phyloP scores from a whole-genome alignment of 2,113 vertebrate genomes.

The Amblyopsis rosae region DNA sequence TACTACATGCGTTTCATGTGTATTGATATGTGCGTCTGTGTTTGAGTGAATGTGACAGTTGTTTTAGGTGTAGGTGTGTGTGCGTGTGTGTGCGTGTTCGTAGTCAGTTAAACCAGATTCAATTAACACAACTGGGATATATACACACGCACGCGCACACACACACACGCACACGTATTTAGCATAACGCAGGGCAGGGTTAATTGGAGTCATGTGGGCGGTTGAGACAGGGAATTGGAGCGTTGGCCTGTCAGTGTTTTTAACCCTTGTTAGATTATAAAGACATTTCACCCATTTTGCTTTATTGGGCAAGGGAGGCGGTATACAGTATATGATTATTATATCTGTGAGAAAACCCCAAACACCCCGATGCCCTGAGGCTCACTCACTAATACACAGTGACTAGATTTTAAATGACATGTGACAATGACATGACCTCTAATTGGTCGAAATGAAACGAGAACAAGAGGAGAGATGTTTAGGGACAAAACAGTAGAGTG shows the following conservation, averaged over 20 bases:
- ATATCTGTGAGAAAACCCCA: constrained; percentile 28
- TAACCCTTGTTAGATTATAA: constrained; percentile 53
- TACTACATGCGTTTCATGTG: constrained; percentile 2
- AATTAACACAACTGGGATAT: constrained; percentile 66
- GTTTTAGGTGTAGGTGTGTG: constrained; percentile 11
- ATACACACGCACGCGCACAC: constrained; percentile 11
- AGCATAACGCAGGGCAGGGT: constrained; percentile 58
- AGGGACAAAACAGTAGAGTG: constrained; percentile 46
- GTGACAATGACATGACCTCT: constrained; percentile 3
- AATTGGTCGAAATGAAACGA: constrained; percentile 49
- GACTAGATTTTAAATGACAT: constrained; percentile 32
- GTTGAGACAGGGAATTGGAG: constrained; percentile 36
- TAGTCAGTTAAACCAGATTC: constrained; percentile 60
- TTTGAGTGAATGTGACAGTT: neutral
- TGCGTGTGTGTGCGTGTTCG: constrained; percentile 27
- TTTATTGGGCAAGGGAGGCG: constrained; percentile 30
- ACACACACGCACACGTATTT: constrained; percentile 22
- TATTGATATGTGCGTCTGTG: constrained; percentile 15
- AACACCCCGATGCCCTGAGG: constrained; percentile 30
- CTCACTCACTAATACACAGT: constrained; percentile 34
- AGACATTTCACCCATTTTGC: constrained; percentile 54
- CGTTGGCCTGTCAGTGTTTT: neutral
- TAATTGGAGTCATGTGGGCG: constrained; percentile 69
- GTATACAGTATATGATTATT: constrained; percentile 34
- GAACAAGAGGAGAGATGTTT: constrained; percentile 50